phyloP scores from a whole-genome alignment of 1,140 invertebrate genomes.

The Drosophila subpulchrella region DNA sequence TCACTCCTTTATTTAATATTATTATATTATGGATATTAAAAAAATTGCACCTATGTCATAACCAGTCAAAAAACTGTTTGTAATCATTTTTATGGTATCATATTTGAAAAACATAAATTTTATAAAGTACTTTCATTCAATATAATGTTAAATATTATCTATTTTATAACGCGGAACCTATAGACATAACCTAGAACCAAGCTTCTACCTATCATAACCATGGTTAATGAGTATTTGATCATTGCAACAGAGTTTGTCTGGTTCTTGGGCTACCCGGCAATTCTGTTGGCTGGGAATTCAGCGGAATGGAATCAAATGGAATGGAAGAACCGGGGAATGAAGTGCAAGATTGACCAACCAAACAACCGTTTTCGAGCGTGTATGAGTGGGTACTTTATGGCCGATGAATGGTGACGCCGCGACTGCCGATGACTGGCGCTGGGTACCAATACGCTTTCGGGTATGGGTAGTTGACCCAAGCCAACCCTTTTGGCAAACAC shows the following conservation, averaged over 20 bases:
- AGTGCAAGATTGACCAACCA: slow-evolving; percentile 24
- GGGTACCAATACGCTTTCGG: slow-evolving; percentile 2
- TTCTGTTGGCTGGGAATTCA: slow-evolving; percentile 13
- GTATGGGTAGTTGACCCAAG: slow-evolving; percentile 46
- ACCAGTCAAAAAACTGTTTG: not conserved
- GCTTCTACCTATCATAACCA: not conserved
- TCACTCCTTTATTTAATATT: not conserved
- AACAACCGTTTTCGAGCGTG: slow-evolving; percentile 22
- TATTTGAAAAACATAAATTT: too few relatives aligned
- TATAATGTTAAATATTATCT: too few relatives aligned
- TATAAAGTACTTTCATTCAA: too few relatives aligned
- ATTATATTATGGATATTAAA: not conserved
- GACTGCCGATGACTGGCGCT: slow-evolving; percentile 19
- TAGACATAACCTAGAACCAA: not conserved
- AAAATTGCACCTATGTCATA: too few relatives aligned
- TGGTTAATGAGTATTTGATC: not conserved
- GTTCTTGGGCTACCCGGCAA: slow-evolving; percentile 23
- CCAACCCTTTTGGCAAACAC: slow-evolving; percentile 54
- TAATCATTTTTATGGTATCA: not conserved
- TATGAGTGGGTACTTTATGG: slow-evolving; percentile 26
- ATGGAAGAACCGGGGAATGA: slow-evolving; percentile 20
- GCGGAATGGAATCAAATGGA: slow-evolving; percentile 16
- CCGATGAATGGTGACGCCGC: slow-evolving; percentile 27
- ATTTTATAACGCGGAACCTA: too few relatives aligned
- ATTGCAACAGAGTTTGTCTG: slow-evolving; percentile 2